Evolutionary conservation across 2,113 vertebrate species (phyloP).

Genomic region (Chlorodrepanis virens): DNA sequence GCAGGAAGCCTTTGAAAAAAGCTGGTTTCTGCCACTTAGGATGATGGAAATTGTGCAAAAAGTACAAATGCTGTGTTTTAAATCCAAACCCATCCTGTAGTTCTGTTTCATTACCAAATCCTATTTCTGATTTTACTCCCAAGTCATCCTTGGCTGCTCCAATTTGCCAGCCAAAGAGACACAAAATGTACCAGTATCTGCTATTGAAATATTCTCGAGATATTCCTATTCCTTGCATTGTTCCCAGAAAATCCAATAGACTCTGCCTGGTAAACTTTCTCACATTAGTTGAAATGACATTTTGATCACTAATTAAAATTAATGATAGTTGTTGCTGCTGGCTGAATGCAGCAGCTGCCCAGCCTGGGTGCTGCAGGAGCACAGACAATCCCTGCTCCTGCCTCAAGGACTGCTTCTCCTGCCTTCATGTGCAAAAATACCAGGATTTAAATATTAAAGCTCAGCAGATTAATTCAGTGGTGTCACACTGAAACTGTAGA

Average conservation of each 20-base stretch:
- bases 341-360: not conserved
- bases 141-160: not conserved
- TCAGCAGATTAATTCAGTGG: not conserved
- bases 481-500: not conserved
- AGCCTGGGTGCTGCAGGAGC: not conserved
- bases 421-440: not conserved
- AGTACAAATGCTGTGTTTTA: not conserved
- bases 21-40: not conserved
- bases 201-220: not conserved
- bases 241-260: not conserved
- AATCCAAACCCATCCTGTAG: not conserved
- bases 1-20: not conserved
- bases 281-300: not conserved
- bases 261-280: not conserved
- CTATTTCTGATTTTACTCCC: not conserved
- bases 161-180: not conserved
- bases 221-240: not conserved
- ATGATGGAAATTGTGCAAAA: not conserved
- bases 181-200: rapidly evolving
- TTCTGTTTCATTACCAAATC: not conserved
- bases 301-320: not conserved
- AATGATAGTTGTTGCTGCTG: not conserved
- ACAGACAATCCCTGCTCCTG: not conserved
- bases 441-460: not conserved
- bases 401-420: not conserved